These are phyloP conservation scores for Actinernus sp. DNA, from an alignment of 92 coral and sea anemone species.

Conservation along the genomic window DNA sequence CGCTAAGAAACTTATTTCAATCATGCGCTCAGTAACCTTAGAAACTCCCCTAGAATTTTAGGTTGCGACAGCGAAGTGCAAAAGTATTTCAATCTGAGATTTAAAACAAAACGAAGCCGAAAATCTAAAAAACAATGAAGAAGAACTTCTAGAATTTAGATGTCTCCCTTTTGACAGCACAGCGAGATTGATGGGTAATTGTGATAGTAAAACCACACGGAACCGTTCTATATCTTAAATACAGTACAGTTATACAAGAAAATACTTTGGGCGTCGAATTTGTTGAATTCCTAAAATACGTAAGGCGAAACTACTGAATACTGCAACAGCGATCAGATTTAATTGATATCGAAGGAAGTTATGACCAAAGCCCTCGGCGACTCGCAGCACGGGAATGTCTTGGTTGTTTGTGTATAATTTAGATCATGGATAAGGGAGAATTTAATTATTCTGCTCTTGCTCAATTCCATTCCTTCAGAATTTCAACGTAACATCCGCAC, in stretches of 20 bases:
- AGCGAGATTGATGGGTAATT: not conserved
- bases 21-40: conserved; percentile 11
- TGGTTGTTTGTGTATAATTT: too few relatives aligned
- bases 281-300: too few relatives aligned
- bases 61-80: not conserved
- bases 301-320: too few relatives aligned
- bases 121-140: not conserved
- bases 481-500: conserved; percentile 37
- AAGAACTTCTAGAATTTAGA: too few relatives aligned
- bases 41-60: conserved; percentile 15
- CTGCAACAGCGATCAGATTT: too few relatives aligned
- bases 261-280: too few relatives aligned
- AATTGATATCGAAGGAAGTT: not conserved
- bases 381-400: conserved; percentile 10
- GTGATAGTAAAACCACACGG: not conserved
- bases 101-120: not conserved
- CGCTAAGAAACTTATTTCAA: not conserved
- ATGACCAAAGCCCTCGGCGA: not conserved
- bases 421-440: too few relatives aligned
- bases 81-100: conserved; percentile 5
- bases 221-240: conserved; percentile 1
- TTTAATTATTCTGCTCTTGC: too few relatives aligned
- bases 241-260: too few relatives aligned
- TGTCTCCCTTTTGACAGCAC: not conserved
- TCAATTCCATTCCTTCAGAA: not conserved